Evolutionary conservation across 1,140 invertebrate genomes (phyloP), one percentile per base, ranked within the genome.

Genomic region (Aplysia californica): DNA sequence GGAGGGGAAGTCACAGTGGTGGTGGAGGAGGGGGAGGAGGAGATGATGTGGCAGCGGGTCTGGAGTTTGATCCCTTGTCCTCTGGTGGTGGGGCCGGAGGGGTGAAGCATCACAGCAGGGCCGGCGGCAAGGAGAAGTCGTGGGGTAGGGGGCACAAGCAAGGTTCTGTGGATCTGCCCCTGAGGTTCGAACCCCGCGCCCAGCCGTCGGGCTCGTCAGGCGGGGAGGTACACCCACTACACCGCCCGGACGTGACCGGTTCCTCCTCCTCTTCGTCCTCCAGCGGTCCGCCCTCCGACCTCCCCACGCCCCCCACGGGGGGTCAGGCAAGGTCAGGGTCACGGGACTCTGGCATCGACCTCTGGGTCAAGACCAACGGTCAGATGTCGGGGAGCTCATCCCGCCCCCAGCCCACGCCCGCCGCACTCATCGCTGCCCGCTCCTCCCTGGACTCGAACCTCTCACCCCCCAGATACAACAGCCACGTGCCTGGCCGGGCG

Each of bases 321-420:
- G 15, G 35, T 29, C 18, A 58, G 29, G 70, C 35, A 21, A 29
- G 36, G 10, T 39, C 55, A 2, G 50, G 35, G 6, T 69, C 59
- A 3, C 65, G 64, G 36, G 72, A 79, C 69, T 75, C 78, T 1
- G 74, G 73, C 18, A 76, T 79, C 67, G 70, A 79, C 35, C 61
- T 79, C 3, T 79, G 78, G 78, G 78, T 79, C 68, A 79, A 56
- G 68, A 76, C 74, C 21, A 76, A 79, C 50, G 78, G 78, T 1
- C 78, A 79, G 69, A 56, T 79, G 20, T 76, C 73, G 31, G 78
- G 78, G 5, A 79, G 61, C n/a, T 75, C 72, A 20, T 23, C 70
- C 23, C 70, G 58, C 2, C 50, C 55, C 15, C n/a, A n/a, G n/a
- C 44, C 44, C 10, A 3, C 72, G 35, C 31, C 70, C 1, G n/a